Evolutionary conservation across 2,113 vertebrate species (phyloP), one percentile per base, ranked within the genome.

Genomic region (Dendrocopos noguchii): DNA sequence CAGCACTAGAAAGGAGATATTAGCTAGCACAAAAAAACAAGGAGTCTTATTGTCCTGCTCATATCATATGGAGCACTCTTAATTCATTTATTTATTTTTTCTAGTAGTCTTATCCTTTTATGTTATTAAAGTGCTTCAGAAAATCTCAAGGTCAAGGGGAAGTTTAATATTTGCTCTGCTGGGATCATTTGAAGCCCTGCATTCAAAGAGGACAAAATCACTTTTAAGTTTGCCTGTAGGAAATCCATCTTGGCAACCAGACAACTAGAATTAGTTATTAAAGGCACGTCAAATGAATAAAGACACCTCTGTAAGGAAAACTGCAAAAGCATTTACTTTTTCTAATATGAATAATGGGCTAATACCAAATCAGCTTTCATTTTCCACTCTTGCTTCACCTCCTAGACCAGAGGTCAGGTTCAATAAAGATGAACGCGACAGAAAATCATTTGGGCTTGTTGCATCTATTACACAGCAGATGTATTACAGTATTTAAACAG

Each of bases 211-310:
- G 98, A 98, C 98, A 98, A 98, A 98, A 98, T 98, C 97, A 97
- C 98, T 98, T 98, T 98, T 97, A 98, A 98, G 98, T 98, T 97
- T 97, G 98, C 97, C 98, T 96, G 96, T 98, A 98, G 98, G 98
- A 98, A 98, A 98, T 98, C 97, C 97, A 96, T 97, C 97, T 97
- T 98, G 97, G 98, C 98, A 98, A 98, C 97, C 97, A 97, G 97
- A 97, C 98, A 98, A 96, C 96, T 94, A 98, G 98, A 98, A 98
- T 98, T 98, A 97, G 97, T 98, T 98, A 98, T 98, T 98, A 98
- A 98, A 98, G 97, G 97, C 98, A 98, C 97, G 97, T 98, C 97
- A 97, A 96, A 97, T 97, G 97, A 97, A 98, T 98, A 98, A 97
- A 98, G 98, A 98, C 97, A 97, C 97, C 97, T 98, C 97, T 98